Percentiles rank a stretch among this genome's conserved stretches.
Evolutionary conservation across 2,888 invertebrate genomes (phyloP).

Genomic region (Acrobasis consociella): DNA sequence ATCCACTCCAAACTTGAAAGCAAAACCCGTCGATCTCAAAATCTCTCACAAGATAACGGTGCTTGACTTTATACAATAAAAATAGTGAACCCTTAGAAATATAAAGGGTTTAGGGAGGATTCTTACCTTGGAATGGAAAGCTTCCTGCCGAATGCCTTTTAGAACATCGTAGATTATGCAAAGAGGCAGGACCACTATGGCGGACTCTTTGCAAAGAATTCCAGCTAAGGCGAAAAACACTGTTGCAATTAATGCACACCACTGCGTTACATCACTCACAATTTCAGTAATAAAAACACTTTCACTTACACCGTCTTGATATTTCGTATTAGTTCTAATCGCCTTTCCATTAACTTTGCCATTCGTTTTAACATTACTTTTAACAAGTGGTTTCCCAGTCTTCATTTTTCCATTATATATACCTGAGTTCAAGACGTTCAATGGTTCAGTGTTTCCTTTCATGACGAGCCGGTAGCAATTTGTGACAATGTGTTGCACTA

Average conservation of each 20-base stretch:
- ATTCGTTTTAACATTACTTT: background rate
- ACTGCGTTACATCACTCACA: conserved; percentile 71
- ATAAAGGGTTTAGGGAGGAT: conserved; percentile 30
- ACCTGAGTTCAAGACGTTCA: conserved; percentile 1
- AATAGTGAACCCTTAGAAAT: conserved; percentile 34
- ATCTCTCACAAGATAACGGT: conserved; percentile 49
- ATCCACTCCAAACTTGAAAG: conserved; percentile 42
- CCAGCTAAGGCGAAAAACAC: conserved; percentile 88
- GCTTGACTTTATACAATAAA: conserved; percentile 44
- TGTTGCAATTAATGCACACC: conserved; percentile 84
- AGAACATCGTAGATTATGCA: conserved; percentile 94
- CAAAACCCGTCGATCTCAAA: conserved; percentile 48
- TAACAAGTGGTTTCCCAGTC: background rate
- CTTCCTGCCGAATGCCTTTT: conserved; percentile 77
- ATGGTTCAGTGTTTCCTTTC: conserved; percentile 60
- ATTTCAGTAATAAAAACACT: conserved; percentile 72
- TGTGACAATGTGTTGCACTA: conserved; percentile 72
- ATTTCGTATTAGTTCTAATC: conserved; percentile 41
- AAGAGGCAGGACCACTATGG: conserved; percentile 94
- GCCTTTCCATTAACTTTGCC: conserved; percentile 7
- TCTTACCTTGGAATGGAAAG: conserved; percentile 82
- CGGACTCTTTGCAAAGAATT: conserved; percentile 97
- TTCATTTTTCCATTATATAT: background rate
- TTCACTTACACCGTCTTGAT: conserved; percentile 48
- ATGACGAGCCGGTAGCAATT: conserved; percentile 70